Evolutionary conservation across 1,140 invertebrate species (phyloP), one percentile per base, ranked within the genome.

Genomic region (Caerostris extrusa): DNA sequence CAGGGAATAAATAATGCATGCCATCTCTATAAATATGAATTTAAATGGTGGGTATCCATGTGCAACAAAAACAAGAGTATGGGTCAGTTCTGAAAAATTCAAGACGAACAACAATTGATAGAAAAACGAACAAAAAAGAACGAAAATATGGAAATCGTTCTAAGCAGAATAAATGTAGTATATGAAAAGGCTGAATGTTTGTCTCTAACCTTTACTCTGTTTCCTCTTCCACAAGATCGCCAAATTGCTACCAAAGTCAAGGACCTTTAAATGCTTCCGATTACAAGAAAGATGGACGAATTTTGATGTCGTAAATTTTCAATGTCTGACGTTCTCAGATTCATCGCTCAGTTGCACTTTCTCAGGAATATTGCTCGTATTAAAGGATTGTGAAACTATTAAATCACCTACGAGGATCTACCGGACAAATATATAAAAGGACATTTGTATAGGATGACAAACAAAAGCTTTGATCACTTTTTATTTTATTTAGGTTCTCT

Each of bases 211-310:
- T 34, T 10, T 34, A 10, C 69, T 34, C 34, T 34, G 34, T 34
- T 34, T 8, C 69, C 69, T 50, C 50, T 10, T 34, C 19, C 19
- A 3, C 19, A 60, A 6, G 34, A 58, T 56, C 55, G n/a, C 6
- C 12, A 17, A 91, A 91, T 50, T 83, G 81, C 14, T 60, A 5
- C 34, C 77, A 91, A 91, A 91, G 90, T 91, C 90, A 91, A 91
- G 81, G 90, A 91, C 90, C 90, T 91, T 60, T 55, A 83, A 67
- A 67, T 17, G 50, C 57, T 89, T 67, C 50, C 19, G 50, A 69
- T 71, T 90, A 50, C 56, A 67, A 58, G 61, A 90, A 88, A 90
- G 87, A 82, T 82, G 71, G 17, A 57, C 10, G 55, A 50, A 57
- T 53, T 91, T 91, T 17, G 90, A 57, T 58, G 53, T 64, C 82